Base-by-base conservation (phyloP, 37 sponge, comb jelly and placozoan genomes). In the Lycopodina hypogea region DNA sequence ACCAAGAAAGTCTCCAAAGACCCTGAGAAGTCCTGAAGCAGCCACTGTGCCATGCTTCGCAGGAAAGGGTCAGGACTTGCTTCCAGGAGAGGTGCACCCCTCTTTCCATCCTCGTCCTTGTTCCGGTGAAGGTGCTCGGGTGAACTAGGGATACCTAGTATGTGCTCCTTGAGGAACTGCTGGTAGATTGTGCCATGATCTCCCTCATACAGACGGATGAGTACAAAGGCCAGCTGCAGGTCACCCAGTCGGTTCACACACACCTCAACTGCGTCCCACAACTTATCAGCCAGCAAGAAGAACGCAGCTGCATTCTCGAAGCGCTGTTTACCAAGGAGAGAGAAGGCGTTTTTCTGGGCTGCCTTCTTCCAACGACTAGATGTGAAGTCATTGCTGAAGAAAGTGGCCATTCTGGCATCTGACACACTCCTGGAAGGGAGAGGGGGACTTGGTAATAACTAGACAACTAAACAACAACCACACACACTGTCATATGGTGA, bases 271-370 rank as follows among this genome's bases (percentile, higher is more conserved):
- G 96, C 96, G 80, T 98, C 99, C 86, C 87, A 88, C 21, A 98
- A 82, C 56, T 83, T 87, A 53, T 72, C 87, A 17, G 88, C 94
- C 1, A 98, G 83, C 38, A 98, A 80, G 80, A 98, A 98, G 80
- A 98, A 98, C 18, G 99, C 99, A 51, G 96, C 99, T 40, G 99
- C 96, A 14, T 93, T 81, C 42, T 93, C 90, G 71, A 96, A 95
- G 23, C 99, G 88, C 84, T 98, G 99, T 85, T 93, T 90, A 2
- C 88, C 81, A 11, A 98, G 84, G 37, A 98, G 85, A 26, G 76
- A 91, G 78, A 93, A 98, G 14, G 99, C 99, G 80, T 98, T 98
- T 68, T 98, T 98, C 23, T 88, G 91, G 29, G 99, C 96, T 36
- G 99, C 99, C 36, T 69, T 91, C 38, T 80, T 82, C 99, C 99